Evolutionary conservation across 2,797 vertebrate species (phyloP).

Genomic region (Cephalopachus bancanus): DNA sequence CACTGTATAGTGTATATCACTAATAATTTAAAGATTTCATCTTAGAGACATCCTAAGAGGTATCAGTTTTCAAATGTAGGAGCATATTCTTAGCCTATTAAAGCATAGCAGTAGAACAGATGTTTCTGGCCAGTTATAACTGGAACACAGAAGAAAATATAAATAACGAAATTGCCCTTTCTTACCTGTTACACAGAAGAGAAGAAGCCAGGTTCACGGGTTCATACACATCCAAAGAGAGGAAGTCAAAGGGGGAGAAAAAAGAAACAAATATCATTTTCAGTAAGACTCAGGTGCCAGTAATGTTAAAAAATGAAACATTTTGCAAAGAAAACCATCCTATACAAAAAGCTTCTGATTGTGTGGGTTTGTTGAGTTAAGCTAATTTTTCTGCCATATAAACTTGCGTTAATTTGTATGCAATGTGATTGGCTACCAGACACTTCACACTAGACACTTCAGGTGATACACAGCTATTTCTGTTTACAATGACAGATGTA

Average conservation of each 20-base stretch:
- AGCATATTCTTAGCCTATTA: conserved; percentile 75
- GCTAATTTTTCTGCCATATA: conserved; percentile 30
- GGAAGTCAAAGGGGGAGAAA: conserved; percentile 73
- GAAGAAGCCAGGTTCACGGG: conserved; percentile 64
- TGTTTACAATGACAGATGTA: not conserved
- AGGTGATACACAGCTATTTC: not conserved
- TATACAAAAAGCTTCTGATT: conserved; percentile 33
- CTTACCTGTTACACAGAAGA: conserved; percentile 77
- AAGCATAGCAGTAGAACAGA: conserved; percentile 63
- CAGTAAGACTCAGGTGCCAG: conserved; percentile 41
- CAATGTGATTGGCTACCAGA: conserved; percentile 42
- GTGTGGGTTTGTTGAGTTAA: not conserved
- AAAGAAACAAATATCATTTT: conserved; percentile 67
- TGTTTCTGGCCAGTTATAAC: conserved; percentile 8
- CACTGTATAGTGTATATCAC: not conserved
- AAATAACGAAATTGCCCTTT: conserved; percentile 61
- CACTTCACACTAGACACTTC: not conserved
- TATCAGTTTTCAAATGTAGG: conserved; percentile 76
- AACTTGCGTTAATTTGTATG: conserved; percentile 58
- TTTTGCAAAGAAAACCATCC: conserved; percentile 52
- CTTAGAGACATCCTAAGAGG: conserved; percentile 65
- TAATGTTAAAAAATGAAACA: conserved; percentile 63
- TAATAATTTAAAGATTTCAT: conserved; percentile 46
- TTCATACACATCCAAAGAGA: conserved; percentile 75
- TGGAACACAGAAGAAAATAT: conserved; percentile 70